A percentile compares a stretch with the other conserved stretches of the same genome.
Evolutionary conservation across 2,797 vertebrate species (phyloP).

Genomic region (Aplochiton taeniatus): DNA sequence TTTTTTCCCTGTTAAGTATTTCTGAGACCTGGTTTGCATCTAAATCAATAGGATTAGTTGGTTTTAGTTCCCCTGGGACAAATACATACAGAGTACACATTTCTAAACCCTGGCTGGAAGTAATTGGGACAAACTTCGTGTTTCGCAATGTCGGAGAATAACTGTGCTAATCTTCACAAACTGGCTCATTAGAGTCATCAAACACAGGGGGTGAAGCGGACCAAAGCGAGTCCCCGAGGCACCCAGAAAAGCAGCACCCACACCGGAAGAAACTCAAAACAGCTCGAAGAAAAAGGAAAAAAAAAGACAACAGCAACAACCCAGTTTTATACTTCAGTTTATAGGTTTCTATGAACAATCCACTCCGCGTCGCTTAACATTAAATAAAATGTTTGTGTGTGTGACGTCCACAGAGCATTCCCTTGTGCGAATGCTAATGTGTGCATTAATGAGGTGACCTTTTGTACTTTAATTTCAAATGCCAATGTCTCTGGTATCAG

Average conservation of each 20-base stretch:
- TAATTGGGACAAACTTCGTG: slow-evolving; percentile 34
- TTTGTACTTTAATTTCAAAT: neutral
- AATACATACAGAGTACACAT: slow-evolving; percentile 27
- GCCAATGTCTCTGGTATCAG: no score
- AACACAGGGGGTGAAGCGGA: slow-evolving; percentile 36
- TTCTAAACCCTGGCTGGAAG: slow-evolving; percentile 17
- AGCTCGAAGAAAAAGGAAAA: slow-evolving; percentile 5
- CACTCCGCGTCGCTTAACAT: no score
- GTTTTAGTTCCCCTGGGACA: slow-evolving; percentile 5
- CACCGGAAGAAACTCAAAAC: slow-evolving; percentile 27
- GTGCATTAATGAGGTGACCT: slow-evolving; percentile 33
- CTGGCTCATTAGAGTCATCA: slow-evolving; percentile 53
- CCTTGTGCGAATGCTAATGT: no score
- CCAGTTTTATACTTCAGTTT: no score
- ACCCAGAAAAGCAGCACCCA: slow-evolving; percentile 31
- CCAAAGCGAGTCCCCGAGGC: slow-evolving; percentile 38
- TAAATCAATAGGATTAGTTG: slow-evolving; percentile 3
- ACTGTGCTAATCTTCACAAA: slow-evolving; percentile 48
- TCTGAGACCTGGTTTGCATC: neutral
- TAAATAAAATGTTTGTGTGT: no score
- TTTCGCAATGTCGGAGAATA: slow-evolving; percentile 33
- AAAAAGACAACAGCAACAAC: no score
- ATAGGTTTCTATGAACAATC: no score
- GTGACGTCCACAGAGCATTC: no score
- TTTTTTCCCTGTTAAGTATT: no score